Percentiles rank a stretch among this genome's conserved stretches.
These are phyloP conservation scores for Zapornia atra DNA, from an alignment of 2,113 vertebrate genomes.

Conservation along the genomic window DNA sequence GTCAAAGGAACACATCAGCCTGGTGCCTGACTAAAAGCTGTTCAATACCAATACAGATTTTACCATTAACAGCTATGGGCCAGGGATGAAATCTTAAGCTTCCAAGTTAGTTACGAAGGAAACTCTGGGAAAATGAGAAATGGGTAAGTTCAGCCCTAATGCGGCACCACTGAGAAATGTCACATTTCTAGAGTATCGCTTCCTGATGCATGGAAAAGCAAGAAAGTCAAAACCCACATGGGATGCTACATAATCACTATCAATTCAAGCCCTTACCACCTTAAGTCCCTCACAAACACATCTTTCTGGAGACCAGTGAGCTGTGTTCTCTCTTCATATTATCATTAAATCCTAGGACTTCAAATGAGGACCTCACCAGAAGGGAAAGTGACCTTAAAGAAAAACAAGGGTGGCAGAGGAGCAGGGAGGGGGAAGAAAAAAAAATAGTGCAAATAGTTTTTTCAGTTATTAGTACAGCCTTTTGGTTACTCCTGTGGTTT, in stretches of 20 bases:
- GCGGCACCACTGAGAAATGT: not conserved
- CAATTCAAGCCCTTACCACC: not conserved
- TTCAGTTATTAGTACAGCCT: not conserved
- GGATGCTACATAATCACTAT: not conserved
- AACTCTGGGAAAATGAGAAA: not conserved
- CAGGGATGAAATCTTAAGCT: not conserved
- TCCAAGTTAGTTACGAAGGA: not conserved
- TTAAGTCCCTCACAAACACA: not conserved
- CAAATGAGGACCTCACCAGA: not conserved
- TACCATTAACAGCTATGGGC: not conserved
- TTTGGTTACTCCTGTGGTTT: not conserved
- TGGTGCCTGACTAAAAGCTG: not conserved
- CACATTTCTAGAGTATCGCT: not conserved
- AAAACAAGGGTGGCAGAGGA: not conserved
- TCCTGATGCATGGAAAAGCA: fast-evolving
- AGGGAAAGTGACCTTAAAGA: not conserved
- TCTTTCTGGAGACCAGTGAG: not conserved
- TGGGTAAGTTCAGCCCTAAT: not conserved
- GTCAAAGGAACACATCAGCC: not conserved
- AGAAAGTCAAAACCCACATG: not conserved
- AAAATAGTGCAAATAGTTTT: not conserved
- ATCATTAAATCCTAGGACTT: not conserved
- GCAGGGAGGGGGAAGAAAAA: not conserved
- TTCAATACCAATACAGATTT: not conserved
- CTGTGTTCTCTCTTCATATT: not conserved